Conservation (phyloP, 1,140 invertebrate species). For the Drosophila subobscura region DNA sequence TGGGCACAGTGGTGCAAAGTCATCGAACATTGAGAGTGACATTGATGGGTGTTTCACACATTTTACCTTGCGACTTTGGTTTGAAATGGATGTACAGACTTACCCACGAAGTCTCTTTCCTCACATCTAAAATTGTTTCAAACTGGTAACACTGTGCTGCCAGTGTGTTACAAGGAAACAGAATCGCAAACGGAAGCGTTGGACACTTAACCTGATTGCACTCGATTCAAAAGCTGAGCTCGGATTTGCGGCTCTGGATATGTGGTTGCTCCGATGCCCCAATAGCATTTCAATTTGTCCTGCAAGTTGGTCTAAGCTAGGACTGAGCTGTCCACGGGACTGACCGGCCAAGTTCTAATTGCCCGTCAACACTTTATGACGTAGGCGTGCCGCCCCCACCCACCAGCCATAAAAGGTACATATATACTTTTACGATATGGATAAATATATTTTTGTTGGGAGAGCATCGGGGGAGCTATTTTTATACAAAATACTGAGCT, state of each 20-base stretch:
- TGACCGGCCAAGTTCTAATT: conserved; percentile 43
- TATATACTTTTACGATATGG: conserved; percentile 9
- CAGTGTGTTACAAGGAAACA: conserved; percentile 25
- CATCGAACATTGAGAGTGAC: conserved; percentile 1
- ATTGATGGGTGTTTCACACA: background rate
- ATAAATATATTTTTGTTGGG: conserved; percentile 12
- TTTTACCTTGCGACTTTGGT: background rate
- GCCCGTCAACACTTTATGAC: conserved; percentile 57
- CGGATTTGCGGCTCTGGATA: conserved; percentile 58
- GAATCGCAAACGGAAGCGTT: conserved; percentile 47
- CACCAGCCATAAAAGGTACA: conserved; percentile 4
- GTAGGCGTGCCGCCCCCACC: conserved; percentile 1
- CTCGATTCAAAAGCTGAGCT: conserved; percentile 54
- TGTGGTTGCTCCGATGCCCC: conserved; percentile 26
- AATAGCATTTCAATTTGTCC: conserved; percentile 33
- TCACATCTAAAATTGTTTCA: background rate
- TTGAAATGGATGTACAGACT: no score
- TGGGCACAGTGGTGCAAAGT: conserved; percentile 12
- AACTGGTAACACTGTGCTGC: conserved; percentile 18
- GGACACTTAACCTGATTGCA: conserved; percentile 72
- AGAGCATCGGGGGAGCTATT: conserved; percentile 32
- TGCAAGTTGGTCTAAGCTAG: background rate
- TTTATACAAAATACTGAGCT: conserved; percentile 43
- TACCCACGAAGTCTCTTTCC: no score
- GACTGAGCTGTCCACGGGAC: no score